Evolutionary conservation across 1,140 invertebrate species (phyloP).

Genomic region (Spodoptera litura): DNA sequence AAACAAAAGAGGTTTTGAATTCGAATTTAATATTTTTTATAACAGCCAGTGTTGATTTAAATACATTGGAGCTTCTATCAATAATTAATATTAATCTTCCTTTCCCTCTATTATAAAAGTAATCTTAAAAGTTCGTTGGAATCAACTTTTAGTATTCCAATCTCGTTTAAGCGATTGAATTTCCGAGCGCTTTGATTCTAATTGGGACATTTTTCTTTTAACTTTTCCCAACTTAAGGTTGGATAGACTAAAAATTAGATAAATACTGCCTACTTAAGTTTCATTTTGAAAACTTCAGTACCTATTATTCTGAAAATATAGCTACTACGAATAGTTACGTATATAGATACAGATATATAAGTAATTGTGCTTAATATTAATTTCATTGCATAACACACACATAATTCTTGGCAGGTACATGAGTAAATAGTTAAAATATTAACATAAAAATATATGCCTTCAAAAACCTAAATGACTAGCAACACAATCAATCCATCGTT

Average conservation of each 20-base stretch:
- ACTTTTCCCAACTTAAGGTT: neutral
- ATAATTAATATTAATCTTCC: neutral
- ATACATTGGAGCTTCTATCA: neutral
- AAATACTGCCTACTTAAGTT: too few species aligned
- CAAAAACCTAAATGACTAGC: conserved; percentile 20
- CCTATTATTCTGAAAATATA: too few species aligned
- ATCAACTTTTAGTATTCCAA: neutral
- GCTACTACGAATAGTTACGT: too few species aligned
- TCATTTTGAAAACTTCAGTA: too few species aligned
- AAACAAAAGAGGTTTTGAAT: too few species aligned
- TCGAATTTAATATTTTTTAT: too few species aligned
- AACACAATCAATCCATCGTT: conserved; percentile 37
- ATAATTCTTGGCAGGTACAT: too few species aligned
- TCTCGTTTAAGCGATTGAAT: conserved; percentile 5
- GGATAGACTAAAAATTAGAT: too few species aligned
- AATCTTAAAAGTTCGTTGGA: neutral
- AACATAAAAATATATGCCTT: neutral
- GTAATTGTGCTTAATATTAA: neutral
- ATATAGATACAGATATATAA: too few species aligned
- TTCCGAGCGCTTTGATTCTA: neutral
- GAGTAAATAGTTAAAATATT: too few species aligned
- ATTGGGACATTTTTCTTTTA: neutral
- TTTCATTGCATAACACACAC: neutral
- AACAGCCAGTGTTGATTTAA: neutral
- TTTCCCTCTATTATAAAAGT: neutral